Evolutionary conservation across 2,113 vertebrate genomes (phyloP), one percentile per base, ranked within the genome.

Genomic region (Gorsachius goisagi): DNA sequence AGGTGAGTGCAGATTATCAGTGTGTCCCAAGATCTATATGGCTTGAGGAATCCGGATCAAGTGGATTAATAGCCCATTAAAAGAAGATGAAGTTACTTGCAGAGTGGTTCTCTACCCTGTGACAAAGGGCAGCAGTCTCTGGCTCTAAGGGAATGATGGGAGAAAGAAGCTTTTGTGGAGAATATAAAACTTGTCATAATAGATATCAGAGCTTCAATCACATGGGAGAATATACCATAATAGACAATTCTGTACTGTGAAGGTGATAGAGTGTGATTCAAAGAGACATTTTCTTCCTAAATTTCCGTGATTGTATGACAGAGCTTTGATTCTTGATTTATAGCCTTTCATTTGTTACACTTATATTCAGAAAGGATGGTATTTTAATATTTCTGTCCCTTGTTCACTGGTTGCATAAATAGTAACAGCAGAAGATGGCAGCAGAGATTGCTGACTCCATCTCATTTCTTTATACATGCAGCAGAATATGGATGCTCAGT

Each of bases 401-500:
- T 74, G 44, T 66, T 59, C 55, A 10, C 37, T 63, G 60, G 59
- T 52, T 81, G 37, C 78, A 35, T 41, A 50, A 88, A 96, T 95
- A 56, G 15, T 37, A 67, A 37, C 53, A 95, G 90, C 98, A 97
- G 97, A 97, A 98, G 98, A 95, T 97, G 98, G 98, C 98, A 98
- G 98, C 96, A 98, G 97, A 98, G 98, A 97, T 98, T 73, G 81
- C 97, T 90, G 73, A 50, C 32, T 90, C 24, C 2, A 7, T 89
- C 39, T 81, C 5, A 1, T 59, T 73, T 80, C 85, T 59, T 63
- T 60, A 23, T 69, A 33, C 5, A 55, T 82, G 67, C 49, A 63
- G 68, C 67, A 92, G 73, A 93, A 91, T 81, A 44, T 1, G 20
- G 64, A 75, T 81, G 44, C 69, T 89, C 44, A 66, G 47, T 89